These are phyloP conservation scores for Furnarius figulus DNA, from an alignment of 2,113 vertebrate genomes.

Conservation along the genomic window DNA sequence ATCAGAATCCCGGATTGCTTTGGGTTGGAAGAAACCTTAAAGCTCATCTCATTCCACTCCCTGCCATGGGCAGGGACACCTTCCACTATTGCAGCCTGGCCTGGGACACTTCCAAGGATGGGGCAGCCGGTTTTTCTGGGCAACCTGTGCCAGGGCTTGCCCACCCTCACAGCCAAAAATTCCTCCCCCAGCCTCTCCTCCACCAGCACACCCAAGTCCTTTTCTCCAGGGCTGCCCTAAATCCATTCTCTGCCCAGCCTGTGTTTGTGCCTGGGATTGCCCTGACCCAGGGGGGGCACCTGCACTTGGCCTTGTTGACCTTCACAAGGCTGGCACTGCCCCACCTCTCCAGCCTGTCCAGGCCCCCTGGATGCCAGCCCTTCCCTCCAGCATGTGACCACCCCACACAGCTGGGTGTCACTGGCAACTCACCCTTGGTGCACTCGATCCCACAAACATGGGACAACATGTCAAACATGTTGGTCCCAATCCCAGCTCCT, in stretches of 20 bases:
- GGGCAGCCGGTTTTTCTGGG: neutral
- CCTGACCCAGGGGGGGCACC: neutral
- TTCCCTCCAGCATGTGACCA: neutral
- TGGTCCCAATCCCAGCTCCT: neutral
- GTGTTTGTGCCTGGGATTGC: no score
- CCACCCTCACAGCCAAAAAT: neutral
- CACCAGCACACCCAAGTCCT: neutral
- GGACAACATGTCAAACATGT: neutral
- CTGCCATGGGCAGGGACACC: neutral
- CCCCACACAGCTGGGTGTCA: neutral
- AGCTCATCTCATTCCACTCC: accelerated
- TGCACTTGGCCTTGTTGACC: neutral
- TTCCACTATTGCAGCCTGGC: accelerated
- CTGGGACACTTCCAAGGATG: neutral
- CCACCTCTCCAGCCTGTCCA: neutral
- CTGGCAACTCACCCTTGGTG: neutral
- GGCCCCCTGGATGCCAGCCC: neutral
- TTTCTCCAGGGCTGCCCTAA: neutral
- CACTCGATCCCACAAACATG: neutral
- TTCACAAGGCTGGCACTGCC: neutral
- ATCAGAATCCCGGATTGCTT: accelerated
- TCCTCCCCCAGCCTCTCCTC: neutral
- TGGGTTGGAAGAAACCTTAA: neutral
- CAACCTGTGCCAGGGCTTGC: neutral
- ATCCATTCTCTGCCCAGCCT: neutral